These are phyloP conservation scores for Aldabrachelys gigantea DNA, from an alignment of 2,113 vertebrate species.

Conservation along the genomic window DNA sequence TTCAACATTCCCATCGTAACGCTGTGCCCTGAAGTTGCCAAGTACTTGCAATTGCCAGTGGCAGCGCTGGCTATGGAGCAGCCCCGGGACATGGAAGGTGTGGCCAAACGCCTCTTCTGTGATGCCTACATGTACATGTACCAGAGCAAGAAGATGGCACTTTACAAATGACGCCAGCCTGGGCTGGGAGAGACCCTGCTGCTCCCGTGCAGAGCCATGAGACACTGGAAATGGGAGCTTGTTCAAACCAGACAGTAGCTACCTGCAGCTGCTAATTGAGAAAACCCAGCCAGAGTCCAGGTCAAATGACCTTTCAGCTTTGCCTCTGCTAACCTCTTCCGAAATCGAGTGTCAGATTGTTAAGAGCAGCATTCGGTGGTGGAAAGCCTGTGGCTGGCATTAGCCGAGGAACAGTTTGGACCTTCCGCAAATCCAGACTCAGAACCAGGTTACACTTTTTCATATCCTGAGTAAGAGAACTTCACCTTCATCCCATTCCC, in stretches of 20 bases:
- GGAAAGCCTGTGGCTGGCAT: neutral
- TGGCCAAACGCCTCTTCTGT: slow-evolving; percentile 91
- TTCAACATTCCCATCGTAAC: slow-evolving; percentile 88
- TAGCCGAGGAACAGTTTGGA: accelerated
- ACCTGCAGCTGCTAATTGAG: accelerated
- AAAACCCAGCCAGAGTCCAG: neutral
- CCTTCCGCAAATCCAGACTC: neutral
- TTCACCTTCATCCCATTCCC: neutral
- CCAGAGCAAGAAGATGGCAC: slow-evolving; percentile 85
- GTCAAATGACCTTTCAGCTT: neutral
- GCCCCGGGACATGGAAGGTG: slow-evolving; percentile 89
- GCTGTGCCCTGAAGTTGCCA: slow-evolving; percentile 84
- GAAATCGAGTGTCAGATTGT: neutral
- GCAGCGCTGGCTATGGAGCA: slow-evolving; percentile 80
- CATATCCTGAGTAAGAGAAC: neutral
- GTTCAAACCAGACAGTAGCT: neutral
- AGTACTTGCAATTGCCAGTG: slow-evolving; percentile 83
- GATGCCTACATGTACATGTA: slow-evolving; percentile 94
- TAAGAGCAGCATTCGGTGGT: neutral
- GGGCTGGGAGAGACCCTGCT: neutral
- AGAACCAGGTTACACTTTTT: neutral
- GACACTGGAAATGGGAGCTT: accelerated
- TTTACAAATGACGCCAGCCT: slow-evolving; percentile 79
- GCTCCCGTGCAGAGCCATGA: accelerated
- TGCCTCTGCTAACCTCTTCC: neutral